These are phyloP conservation scores for Cydia amplana DNA, from an alignment of 1,140 invertebrate species.

Conservation along the genomic window DNA sequence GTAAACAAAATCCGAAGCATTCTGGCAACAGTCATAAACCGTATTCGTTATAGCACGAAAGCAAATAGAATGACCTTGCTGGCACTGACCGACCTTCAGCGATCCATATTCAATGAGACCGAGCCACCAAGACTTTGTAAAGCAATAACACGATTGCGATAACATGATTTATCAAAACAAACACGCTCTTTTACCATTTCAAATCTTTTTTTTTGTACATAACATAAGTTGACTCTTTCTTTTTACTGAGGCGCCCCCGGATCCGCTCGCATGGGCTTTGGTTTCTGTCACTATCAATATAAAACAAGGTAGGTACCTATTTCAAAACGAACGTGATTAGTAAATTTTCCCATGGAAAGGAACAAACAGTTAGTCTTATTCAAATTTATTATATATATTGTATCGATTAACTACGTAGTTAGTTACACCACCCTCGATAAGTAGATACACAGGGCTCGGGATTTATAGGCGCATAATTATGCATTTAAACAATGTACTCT, in stretches of 20 bases:
- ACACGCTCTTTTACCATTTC: constrained; percentile 7
- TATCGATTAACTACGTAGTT: no score
- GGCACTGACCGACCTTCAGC: constrained; percentile 50
- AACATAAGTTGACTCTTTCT: background rate
- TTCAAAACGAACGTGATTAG: no score
- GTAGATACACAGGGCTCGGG: no score
- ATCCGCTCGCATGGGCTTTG: no score
- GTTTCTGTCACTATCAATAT: no score
- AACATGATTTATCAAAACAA: constrained; percentile 38
- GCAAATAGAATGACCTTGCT: constrained; percentile 44
- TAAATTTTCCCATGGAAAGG: no score
- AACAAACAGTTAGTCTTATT: no score
- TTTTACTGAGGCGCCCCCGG: background rate
- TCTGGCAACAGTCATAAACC: constrained; percentile 18
- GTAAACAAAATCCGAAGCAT: constrained; percentile 22
- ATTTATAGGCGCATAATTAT: no score
- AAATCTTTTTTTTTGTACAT: background rate
- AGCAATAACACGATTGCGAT: constrained; percentile 16
- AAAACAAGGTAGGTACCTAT: no score
- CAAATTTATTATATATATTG: no score
- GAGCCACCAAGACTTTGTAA: constrained; percentile 34
- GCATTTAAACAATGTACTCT: no score
- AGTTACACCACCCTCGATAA: no score
- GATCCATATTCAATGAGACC: constrained; percentile 51
- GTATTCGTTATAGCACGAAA: constrained; percentile 24